phyloP scores from a whole-genome alignment of 2,113 vertebrate genomes.

The Oreochromis spilurus region DNA sequence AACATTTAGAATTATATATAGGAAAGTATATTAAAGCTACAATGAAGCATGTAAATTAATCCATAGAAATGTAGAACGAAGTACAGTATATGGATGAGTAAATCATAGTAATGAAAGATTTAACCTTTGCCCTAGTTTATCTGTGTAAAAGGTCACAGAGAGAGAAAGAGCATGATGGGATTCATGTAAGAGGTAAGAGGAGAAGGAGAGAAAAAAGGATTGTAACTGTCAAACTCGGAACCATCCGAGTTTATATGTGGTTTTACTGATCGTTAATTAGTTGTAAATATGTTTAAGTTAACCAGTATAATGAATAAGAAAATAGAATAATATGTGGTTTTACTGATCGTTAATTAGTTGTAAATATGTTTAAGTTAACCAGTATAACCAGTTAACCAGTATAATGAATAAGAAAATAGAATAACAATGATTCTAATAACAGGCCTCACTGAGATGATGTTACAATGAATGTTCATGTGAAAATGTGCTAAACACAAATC shows the following conservation, averaged over 20 bases:
- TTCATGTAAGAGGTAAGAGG: background rate
- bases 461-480: background rate
- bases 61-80: background rate
- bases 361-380: background rate
- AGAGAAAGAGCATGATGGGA: background rate
- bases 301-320: background rate
- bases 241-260: background rate
- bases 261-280: background rate
- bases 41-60: background rate
- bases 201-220: background rate
- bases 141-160: background rate
- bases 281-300: background rate
- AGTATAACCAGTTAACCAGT: too few relatives aligned
- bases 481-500: background rate
- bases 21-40: background rate
- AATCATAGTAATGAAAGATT: background rate
- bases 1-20: fast-evolving
- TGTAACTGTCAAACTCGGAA: fast-evolving
- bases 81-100: background rate
- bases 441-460: background rate
- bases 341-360: background rate
- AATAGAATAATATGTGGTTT: background rate
- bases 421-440: background rate
- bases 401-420: background rate
- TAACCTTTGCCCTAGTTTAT: background rate